Base-by-base conservation (phyloP, 2,113 vertebrate genomes). In the Geococcyx californianus region DNA sequence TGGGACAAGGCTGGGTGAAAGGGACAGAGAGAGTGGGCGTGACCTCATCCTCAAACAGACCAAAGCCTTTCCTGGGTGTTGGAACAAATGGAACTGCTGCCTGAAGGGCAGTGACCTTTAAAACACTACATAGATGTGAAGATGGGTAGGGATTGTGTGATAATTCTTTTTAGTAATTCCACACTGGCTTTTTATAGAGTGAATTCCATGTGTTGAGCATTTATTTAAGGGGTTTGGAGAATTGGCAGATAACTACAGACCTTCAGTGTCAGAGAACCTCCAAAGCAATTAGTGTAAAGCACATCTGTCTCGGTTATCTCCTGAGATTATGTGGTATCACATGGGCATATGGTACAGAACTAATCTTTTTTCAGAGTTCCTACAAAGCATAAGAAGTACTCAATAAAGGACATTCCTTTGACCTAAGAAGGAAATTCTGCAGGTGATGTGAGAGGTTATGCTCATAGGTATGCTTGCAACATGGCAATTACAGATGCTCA, bases 221-320 rank as follows among this genome's bases (percentile, higher is more conserved):
- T 96, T 94, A 67, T 93, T 90, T 90, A 66, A 45, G 51, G 76
- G 17, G 20, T 58, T 55, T 79, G 68, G 78, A 93, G 91, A 95
- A 76, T 17, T 95, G 51, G n/a, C 70, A 84, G 47, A 60, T 93
- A 84, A 38, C 91, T 94, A 49, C 52, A 94, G 84, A 91, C 70
- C 84, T 93, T 79, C 63, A 38, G 94, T 85, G 84, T 91, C 91
- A 47, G 59, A 87, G 87, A 87, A 67, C 38, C 83, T 95, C 91
- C 72, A 91, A 95, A 95, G 94, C 87, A 96, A 96, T 96, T 96
- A 95, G 70, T 69, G 25, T 40, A 73, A 79, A 89, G 34, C 42
- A 85, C 67, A 87, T 66, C 84, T 95, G 87, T 83, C 84, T 95
- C 45, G 51, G 45, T 93, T 94, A 69, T 77, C 89, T 91, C 89